These are phyloP conservation scores for Nematolebias whitei DNA, from an alignment of 2,113 vertebrate species.

Conservation along the genomic window DNA sequence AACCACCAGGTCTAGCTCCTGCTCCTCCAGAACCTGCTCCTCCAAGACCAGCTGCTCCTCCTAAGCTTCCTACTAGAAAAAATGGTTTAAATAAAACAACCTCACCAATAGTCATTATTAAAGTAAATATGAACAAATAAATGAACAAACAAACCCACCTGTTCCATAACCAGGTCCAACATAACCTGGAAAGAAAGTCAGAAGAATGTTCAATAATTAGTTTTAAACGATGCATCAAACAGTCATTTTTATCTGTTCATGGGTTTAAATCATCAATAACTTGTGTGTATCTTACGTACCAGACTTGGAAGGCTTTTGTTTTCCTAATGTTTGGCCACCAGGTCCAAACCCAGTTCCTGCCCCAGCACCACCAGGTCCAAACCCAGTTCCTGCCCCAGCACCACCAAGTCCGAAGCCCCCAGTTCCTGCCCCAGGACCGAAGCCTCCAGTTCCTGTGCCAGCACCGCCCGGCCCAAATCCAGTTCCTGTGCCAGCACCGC, in stretches of 20 bases:
- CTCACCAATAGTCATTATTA: neutral
- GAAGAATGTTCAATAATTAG: no score
- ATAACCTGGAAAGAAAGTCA: slow-evolving; percentile 39
- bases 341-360: slow-evolving; percentile 46
- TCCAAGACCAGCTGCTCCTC: slow-evolving; percentile 34
- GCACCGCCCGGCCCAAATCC: slow-evolving; percentile 20
- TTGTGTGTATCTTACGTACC: slow-evolving; percentile 31
- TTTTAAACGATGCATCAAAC: no score
- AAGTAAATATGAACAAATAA: neutral
- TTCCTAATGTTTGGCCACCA: slow-evolving; percentile 46
- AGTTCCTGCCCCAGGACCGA: slow-evolving; percentile 37
- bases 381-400: slow-evolving; percentile 36
- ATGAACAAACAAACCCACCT: slow-evolving; percentile 29
- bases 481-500: slow-evolving; percentile 10
- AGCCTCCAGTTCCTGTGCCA: slow-evolving; percentile 24
- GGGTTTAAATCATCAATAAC: neutral
- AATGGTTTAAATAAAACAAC: neutral
- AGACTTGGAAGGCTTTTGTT: slow-evolving; percentile 71
- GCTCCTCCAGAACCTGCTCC: slow-evolving; percentile 34
- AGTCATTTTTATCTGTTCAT: no score
- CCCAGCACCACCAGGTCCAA: slow-evolving; percentile 35
- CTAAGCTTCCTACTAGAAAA: slow-evolving; percentile 30
- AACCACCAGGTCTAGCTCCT: slow-evolving; percentile 15
- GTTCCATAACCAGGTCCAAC: slow-evolving; percentile 55
- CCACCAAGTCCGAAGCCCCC: slow-evolving; percentile 38